Percentiles rank a stretch among this genome's conserved stretches.
These are phyloP conservation scores for Spinus olivaceus DNA, from an alignment of 2,797 vertebrate genomes.

Conservation along the genomic window DNA sequence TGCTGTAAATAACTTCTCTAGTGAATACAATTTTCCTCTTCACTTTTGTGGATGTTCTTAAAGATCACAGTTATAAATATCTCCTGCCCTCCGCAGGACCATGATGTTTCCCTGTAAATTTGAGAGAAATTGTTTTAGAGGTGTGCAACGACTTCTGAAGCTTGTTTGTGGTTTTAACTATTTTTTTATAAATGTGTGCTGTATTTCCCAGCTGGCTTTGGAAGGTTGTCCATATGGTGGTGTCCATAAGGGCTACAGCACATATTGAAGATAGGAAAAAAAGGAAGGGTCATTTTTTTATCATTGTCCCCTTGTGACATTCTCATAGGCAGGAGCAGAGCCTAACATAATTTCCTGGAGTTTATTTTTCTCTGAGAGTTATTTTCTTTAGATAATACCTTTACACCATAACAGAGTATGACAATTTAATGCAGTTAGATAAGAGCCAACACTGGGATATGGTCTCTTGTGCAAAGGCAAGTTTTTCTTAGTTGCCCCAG, in stretches of 20 bases:
- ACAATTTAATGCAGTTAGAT: background rate
- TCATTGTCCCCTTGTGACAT: background rate
- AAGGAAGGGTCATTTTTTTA: slow-evolving; percentile 11
- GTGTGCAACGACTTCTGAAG: background rate
- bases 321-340: background rate
- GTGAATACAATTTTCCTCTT: background rate
- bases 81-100: background rate
- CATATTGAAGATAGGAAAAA: background rate
- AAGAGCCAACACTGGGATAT: background rate
- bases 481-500: background rate
- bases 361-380: background rate
- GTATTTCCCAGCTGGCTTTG: background rate
- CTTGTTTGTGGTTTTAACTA: background rate
- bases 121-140: background rate
- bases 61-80: background rate
- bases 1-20: background rate
- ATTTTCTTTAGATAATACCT: background rate
- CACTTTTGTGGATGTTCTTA: background rate
- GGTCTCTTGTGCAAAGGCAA: background rate
- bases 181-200: background rate
- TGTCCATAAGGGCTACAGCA: background rate
- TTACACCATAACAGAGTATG: background rate
- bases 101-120: background rate
- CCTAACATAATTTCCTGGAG: background rate
- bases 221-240: background rate